These are phyloP conservation scores for Malachius bipustulatus DNA, from an alignment of 2,888 invertebrate species.

Conservation along the genomic window DNA sequence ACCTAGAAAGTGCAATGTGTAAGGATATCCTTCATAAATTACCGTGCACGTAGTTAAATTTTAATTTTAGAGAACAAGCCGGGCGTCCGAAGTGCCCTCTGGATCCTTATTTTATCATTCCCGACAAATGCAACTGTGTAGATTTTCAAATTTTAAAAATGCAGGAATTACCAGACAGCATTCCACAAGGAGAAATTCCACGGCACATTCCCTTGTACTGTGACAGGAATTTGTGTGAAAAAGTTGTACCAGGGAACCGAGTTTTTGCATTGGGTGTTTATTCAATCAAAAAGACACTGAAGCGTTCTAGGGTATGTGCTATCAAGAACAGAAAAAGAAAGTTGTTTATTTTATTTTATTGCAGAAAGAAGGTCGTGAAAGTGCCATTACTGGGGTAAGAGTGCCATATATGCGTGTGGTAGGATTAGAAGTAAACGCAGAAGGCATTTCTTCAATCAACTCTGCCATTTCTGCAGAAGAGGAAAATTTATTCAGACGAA, in stretches of 20 bases:
- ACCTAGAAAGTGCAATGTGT: constrained; percentile 90
- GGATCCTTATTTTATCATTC: constrained; percentile 96
- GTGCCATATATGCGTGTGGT: constrained; percentile 90
- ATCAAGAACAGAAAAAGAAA: neutral
- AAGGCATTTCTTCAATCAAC: constrained; percentile 50
- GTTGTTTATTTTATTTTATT: constrained; percentile 17
- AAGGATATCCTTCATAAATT: constrained; percentile 33
- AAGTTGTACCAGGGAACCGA: constrained; percentile 91
- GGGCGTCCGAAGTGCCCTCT: constrained; percentile 87
- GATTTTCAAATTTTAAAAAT: constrained; percentile 97
- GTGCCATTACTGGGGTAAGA: constrained; percentile 79
- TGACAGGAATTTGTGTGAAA: constrained; percentile 87
- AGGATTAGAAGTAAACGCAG: constrained; percentile 78
- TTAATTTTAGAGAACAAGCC: constrained; percentile 65
- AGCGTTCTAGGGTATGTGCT: constrained; percentile 42
- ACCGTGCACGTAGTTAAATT: neutral
- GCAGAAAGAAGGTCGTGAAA: constrained; percentile 58
- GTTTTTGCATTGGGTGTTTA: constrained; percentile 90
- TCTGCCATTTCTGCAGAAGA: constrained; percentile 53
- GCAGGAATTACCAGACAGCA: constrained; percentile 89
- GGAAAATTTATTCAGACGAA: constrained; percentile 68
- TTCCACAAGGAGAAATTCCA: constrained; percentile 96
- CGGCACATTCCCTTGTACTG: constrained; percentile 90
- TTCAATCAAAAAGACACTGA: constrained; percentile 82
- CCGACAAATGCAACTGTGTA: constrained; percentile 94